Evolutionary conservation across 1,140 invertebrate species (phyloP), one percentile per base, ranked within the genome.

Genomic region (Drosophila sulfurigaster): DNA sequence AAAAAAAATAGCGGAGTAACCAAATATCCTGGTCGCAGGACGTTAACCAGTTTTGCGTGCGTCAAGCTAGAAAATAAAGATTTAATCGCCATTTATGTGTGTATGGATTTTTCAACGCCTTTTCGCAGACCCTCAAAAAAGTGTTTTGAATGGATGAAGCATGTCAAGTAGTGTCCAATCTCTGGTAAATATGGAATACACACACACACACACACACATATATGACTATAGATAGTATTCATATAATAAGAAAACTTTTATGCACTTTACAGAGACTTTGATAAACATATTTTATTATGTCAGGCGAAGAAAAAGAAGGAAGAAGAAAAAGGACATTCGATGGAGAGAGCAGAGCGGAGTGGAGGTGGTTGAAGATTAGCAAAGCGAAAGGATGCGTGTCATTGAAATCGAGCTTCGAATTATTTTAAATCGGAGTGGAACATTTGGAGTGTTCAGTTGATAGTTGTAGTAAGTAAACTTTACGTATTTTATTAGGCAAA

Each of bases 11-110:
- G 16, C 20, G 3, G 68, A 63, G 79, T 80, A 88, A 82, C 80
- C 69, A 66, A 82, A 88, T 79, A 87, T 82, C 38, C 79, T 64
- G 41, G 32, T 60, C 67, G 46, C 64, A 67, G 5, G 13, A 54
- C 30, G 51, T 43, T 6, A 35, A 54, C 13, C 51, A 54, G 30
- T 35, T 35, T 60, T 78, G 80, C 77, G 83, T 89, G 85, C 77
- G 85, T 59, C 67, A 74, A 78, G 80, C 77, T 81, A 67, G 69
- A 82, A 88, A 83, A 83, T 88, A 80, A 87, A 88, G 83, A 88
- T 88, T 88, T 88, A 88, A 88, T 88, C 83, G 80, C 60, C 85
- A 88, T 83, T 87, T 87, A 81, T 68, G 77, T 48, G 77, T 83
- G 73, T 88, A 64, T 70, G 60, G 48, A 54, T 68, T 66, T 72